Evolutionary conservation across 2,797 vertebrate species (phyloP).

Genomic region (Dendrocincla tyrannina): DNA sequence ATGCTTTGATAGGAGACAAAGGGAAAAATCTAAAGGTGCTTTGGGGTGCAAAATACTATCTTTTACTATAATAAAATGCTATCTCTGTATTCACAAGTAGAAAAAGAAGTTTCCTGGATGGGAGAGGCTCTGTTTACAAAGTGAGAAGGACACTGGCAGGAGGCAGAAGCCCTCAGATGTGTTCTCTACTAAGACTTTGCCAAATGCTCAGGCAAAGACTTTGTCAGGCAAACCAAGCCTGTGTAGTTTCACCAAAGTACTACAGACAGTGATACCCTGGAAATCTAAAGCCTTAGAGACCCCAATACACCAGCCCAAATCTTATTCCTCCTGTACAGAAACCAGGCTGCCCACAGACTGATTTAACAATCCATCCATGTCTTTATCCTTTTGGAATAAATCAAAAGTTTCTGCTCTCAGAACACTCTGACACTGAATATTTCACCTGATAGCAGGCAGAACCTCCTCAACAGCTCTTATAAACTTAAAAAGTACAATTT

Average conservation of each 20-base stretch:
- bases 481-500: not conserved
- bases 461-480: not conserved
- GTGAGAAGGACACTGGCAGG: not conserved
- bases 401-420: not conserved
- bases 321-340: not conserved
- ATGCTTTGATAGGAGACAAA: not conserved
- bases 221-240: not conserved
- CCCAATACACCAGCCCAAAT: rapidly evolving
- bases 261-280: rapidly evolving
- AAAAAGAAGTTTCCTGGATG: not conserved
- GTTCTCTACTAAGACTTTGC: not conserved
- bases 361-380: too few species aligned
- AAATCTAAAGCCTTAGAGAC: not conserved
- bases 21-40: not conserved
- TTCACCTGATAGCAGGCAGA: not conserved
- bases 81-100: not conserved
- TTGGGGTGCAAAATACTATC: not conserved
- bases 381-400: not conserved
- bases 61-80: not conserved
- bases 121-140: not conserved
- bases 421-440: not conserved
- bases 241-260: not conserved
- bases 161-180: not conserved
- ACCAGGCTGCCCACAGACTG: not conserved
- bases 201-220: not conserved